These are phyloP conservation scores for Papilio gigon DNA, from an alignment of 2,888 invertebrate species.

Conservation along the genomic window DNA sequence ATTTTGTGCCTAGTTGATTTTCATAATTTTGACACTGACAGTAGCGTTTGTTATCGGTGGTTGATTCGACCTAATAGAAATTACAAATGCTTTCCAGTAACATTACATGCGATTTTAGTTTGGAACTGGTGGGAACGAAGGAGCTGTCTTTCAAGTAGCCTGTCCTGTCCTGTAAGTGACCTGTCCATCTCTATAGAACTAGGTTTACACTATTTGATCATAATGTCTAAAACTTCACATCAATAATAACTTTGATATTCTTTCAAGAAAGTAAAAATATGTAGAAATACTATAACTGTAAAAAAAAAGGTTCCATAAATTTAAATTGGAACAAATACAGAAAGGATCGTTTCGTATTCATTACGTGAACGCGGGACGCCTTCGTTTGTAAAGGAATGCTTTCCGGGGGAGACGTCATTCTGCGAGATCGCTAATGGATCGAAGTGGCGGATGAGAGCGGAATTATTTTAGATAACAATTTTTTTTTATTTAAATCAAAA, in stretches of 20 bases:
- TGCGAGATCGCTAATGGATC: conserved; percentile 37
- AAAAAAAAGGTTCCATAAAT: conserved; percentile 29
- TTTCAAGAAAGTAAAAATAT: background rate
- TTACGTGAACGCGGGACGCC: conserved; percentile 36
- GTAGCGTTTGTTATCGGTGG: too few species aligned
- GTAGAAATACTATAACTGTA: background rate
- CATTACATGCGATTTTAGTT: too few species aligned
- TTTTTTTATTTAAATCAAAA: too few species aligned
- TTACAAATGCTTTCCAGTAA: too few species aligned
- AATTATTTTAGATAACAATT: conserved; percentile 15
- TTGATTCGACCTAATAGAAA: too few species aligned
- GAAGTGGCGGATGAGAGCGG: background rate
- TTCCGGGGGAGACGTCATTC: conserved; percentile 26
- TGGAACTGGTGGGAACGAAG: too few species aligned
- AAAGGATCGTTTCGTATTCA: conserved; percentile 37
- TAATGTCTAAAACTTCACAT: background rate
- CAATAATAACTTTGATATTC: background rate
- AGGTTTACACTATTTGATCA: too few species aligned
- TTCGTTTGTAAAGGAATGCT: conserved; percentile 38
- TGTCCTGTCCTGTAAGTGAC: too few species aligned
- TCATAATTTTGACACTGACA: too few species aligned
- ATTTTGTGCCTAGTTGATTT: too few species aligned
- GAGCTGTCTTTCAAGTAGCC: too few species aligned
- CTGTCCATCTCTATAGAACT: too few species aligned
- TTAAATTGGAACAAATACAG: conserved; percentile 37